A percentile compares a stretch with the other conserved stretches of the same genome.
phyloP scores from a whole-genome alignment of 2,888 invertebrate genomes.

The Conus canariensis region DNA sequence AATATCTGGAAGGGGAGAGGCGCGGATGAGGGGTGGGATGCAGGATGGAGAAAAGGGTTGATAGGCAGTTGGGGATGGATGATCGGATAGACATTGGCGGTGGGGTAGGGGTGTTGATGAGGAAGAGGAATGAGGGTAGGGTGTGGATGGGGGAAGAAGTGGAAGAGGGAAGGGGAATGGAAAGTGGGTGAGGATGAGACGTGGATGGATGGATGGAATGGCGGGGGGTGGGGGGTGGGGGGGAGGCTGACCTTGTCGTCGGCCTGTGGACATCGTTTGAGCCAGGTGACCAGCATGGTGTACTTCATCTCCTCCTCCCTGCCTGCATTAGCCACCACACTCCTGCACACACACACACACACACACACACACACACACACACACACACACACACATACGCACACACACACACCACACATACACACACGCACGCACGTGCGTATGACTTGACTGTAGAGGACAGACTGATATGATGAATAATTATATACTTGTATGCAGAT shows the following conservation, averaged over 20 bases:
- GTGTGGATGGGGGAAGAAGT: constrained; percentile 8
- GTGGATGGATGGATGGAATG: neutral
- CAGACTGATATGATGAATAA: too few species aligned
- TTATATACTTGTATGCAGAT: too few species aligned
- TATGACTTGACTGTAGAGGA: too few species aligned
- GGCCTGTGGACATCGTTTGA: constrained; percentile 70
- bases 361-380: constrained; percentile 8
- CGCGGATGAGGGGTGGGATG: neutral
- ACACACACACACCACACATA: constrained; percentile 5
- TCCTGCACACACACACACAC: constrained; percentile 16
- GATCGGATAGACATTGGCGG: too few species aligned
- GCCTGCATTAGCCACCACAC: constrained; percentile 52
- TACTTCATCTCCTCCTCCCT: constrained; percentile 65
- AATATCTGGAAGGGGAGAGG: too few species aligned
- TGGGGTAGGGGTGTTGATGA: too few species aligned
- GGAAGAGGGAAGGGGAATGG: neutral
- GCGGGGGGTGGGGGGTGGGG: neutral
- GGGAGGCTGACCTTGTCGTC: constrained; percentile 66
- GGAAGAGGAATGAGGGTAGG: neutral
- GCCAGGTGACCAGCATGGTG: constrained; percentile 75
- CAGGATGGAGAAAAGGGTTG: neutral
- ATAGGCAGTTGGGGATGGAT: too few species aligned
- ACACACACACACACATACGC: neutral
- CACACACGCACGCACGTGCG: neutral
- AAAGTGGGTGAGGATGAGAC: neutral